Base-by-base conservation (phyloP, 2,113 vertebrate species). In the Nipponia nippon region DNA sequence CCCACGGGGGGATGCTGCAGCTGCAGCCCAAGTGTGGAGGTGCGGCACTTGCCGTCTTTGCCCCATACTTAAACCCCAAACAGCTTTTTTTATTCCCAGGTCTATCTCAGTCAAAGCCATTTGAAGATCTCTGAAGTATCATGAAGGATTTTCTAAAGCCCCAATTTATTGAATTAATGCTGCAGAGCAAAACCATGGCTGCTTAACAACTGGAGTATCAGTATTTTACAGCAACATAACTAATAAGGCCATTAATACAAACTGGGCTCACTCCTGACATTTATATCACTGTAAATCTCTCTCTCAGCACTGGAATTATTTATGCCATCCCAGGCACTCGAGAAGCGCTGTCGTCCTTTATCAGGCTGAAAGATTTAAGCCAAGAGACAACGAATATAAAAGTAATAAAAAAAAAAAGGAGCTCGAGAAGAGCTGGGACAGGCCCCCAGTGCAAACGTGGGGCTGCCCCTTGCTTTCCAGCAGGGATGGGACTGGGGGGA, bases 191-290 rank as follows among this genome's bases (percentile, higher is more conserved):
- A 96, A 72, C 94, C 61, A 91, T 14, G 81, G 96, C 97, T 97
- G 97, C 98, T 98, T 96, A 98, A 97, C 97, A 97, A 97, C 85
- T 96, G 93, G 97, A 97, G 96, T 97, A 97, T 96, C 97, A 94
- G 91, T 96, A 90, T 97, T 98, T 98, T 98, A 98, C 94, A 97
- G 97, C 98, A 97, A 98, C 95, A 96, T 98, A 97, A 97, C 97
- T 98, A 98, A 98, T 98, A 98, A 98, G 98, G 97, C 97, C 97
- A 97, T 98, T 98, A 98, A 98, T 98, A 98, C 97, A 95, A 98
- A 97, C 97, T 30, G 95, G 93, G 97, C 96, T 98, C 95, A 84
- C 97, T 85, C 42, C 94, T 97, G 97, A 95, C 98, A 94, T 97
- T 98, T 97, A 97, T 97, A 97, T 96, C 93, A 70, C 96, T 91